Percentiles rank a stretch among this genome's conserved stretches.
Conservation (phyloP, 2,797 vertebrate genomes). For the Schizopygopsis malacanthus region DNA sequence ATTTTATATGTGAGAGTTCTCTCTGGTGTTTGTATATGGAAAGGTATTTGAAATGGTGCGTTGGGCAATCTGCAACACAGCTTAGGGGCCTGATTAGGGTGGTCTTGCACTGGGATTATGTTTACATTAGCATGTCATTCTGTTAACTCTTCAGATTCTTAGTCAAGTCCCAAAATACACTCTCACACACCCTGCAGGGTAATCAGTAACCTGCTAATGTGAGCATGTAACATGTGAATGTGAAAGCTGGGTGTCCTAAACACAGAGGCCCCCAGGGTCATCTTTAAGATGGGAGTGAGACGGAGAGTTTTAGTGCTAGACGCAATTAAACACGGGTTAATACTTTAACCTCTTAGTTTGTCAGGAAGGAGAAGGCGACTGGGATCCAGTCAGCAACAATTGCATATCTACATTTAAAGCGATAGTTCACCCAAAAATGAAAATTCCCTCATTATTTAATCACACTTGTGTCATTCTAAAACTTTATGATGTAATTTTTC, state of each 20-base stretch:
- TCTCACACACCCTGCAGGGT: slow-evolving; percentile 41
- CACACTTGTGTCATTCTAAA: background rate
- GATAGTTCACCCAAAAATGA: background rate
- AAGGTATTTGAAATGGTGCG: slow-evolving; percentile 29
- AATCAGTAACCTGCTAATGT: slow-evolving; percentile 65
- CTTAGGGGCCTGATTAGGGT: slow-evolving; percentile 47
- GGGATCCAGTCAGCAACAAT: background rate
- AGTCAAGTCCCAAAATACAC: slow-evolving; percentile 36
- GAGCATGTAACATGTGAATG: slow-evolving; percentile 57
- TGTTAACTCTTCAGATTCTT: slow-evolving; percentile 31
- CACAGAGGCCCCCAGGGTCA: slow-evolving; percentile 57
- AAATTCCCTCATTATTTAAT: background rate
- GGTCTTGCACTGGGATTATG: slow-evolving; percentile 50
- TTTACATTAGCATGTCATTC: slow-evolving; percentile 53
- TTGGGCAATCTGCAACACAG: slow-evolving; percentile 20
- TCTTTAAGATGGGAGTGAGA: slow-evolving; percentile 42
- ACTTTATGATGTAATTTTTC: background rate
- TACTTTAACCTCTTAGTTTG: slow-evolving; percentile 62
- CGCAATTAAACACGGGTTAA: slow-evolving; percentile 66
- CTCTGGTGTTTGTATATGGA: slow-evolving; percentile 28
- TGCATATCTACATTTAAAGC: background rate
- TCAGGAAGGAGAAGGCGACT: slow-evolving; percentile 54
- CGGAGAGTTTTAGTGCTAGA: slow-evolving; percentile 45
- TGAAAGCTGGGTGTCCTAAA: slow-evolving; percentile 57
- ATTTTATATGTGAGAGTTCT: slow-evolving; percentile 22